Conservation (phyloP, 1,140 invertebrate genomes). For the Anagrus nilaparvatae region DNA sequence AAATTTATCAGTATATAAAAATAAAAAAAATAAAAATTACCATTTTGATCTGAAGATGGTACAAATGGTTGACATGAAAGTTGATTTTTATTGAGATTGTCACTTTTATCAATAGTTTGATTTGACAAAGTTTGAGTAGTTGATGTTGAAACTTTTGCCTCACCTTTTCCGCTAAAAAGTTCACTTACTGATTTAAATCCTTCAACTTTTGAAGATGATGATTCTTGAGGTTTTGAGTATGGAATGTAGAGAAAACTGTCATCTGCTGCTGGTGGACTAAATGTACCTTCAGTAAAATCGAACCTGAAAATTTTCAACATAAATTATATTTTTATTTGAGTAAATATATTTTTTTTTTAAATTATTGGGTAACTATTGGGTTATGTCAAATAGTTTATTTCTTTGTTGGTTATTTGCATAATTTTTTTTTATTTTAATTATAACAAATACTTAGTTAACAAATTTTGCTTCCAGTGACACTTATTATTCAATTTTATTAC, state of each 20-base stretch:
- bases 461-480: no score
- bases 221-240: conserved; percentile 40
- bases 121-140: no score
- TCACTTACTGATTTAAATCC: conserved; percentile 29
- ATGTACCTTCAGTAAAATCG: conserved; percentile 53
- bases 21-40: conserved; percentile 16
- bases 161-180: conserved; percentile 23
- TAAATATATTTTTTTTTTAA: no score
- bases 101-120: no score
- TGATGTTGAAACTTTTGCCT: no score
- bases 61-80: conserved; percentile 55
- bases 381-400: no score
- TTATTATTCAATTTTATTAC: no score
- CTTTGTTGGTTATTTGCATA: no score
- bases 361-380: no score
- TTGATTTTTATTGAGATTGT: conserved; percentile 56
- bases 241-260: conserved; percentile 59
- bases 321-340: neutral
- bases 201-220: conserved; percentile 13
- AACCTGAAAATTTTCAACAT: conserved; percentile 40
- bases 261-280: conserved; percentile 59
- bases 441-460: no score
- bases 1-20: conserved; percentile 1
- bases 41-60: conserved; percentile 22
- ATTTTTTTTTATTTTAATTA: no score